Evolutionary conservation across 1,140 invertebrate species (phyloP), one percentile per base, ranked within the genome.

Genomic region (Calliopsis andreniformis): DNA sequence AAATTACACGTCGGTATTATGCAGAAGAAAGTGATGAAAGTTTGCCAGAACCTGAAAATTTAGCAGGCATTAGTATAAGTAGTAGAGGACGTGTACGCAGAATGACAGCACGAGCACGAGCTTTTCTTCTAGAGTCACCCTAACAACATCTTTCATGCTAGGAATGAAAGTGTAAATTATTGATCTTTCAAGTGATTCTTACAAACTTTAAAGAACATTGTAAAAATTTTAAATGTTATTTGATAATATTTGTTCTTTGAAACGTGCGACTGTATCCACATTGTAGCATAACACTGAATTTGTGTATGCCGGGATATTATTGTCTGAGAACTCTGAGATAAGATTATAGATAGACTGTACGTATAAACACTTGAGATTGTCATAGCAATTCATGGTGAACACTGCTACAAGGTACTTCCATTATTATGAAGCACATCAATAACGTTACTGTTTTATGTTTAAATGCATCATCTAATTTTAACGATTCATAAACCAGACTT

Each of bases 81-180:
- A 97, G 96, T 85, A 93, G 97, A 42, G 97, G 97, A 7, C 93
- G 97, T 45, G 94, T 98, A 47, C 94, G 97, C 32, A 96, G 96
- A 91, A 94, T 97, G 66, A 97, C 96, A 7, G 94, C 96, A 32
- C 94, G 96, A 87, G 96, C 96, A 35, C 92, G 95, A 32, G 95
- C 95, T 72, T 93, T 95, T 87, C 92, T 95, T 69, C 91, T 92
- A 63, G 94, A 94, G 83, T 95, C 91, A 92, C 85, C 87, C 67
- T 88, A 90, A 86, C 84, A 77, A 79, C 84, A 84, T 81, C 86
- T 76, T 45, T 39, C 64, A 63, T 78, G 23, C 47, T 85, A 85
- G 56, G 78, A 78, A 58, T 61, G 55, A 47, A 78, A 66, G 8
- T 51, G 28, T 80, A 64, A 64, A 72, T 39, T 53, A 49, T 63